A percentile compares a stretch with the other conserved stretches of the same genome.
Conservation (phyloP, 2,888 invertebrate species). For the Chloromyia formosa region DNA sequence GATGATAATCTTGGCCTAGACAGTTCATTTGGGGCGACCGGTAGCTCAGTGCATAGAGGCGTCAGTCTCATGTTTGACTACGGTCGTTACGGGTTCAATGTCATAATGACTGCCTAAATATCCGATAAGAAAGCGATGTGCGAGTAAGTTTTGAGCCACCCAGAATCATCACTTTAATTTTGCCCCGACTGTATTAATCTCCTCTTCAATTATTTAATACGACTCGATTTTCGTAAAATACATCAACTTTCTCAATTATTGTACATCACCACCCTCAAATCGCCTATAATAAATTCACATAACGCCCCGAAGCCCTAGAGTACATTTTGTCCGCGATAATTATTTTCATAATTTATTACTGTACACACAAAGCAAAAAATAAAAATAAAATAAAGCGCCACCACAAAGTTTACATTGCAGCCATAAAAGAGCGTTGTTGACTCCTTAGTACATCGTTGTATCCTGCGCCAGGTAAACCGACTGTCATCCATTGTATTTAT, state of each 20-base stretch:
- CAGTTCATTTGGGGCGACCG: too few species aligned
- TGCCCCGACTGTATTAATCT: too few species aligned
- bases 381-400: slow-evolving; percentile 12
- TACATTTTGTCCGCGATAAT: not conserved
- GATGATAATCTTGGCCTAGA: too few species aligned
- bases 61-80: too few species aligned
- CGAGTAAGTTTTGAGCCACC: too few species aligned
- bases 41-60: too few species aligned
- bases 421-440: slow-evolving; percentile 19
- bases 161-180: too few species aligned
- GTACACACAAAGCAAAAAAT: not conserved
- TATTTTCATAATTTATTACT: slow-evolving; percentile 34
- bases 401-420: slow-evolving; percentile 37
- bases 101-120: too few species aligned
- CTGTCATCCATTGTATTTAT: slow-evolving; percentile 34
- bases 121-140: too few species aligned
- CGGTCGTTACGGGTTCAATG: too few species aligned
- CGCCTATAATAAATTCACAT: not conserved
- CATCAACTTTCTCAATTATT: not conserved
- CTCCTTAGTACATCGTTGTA: not conserved
- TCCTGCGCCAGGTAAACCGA: slow-evolving; percentile 19
- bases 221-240: too few species aligned
- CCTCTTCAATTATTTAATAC: too few species aligned
- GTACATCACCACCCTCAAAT: slow-evolving; percentile 6
- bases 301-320: not conserved